phyloP scores from a whole-genome alignment of 1,140 invertebrate genomes.

The Nephotettix cincticeps region DNA sequence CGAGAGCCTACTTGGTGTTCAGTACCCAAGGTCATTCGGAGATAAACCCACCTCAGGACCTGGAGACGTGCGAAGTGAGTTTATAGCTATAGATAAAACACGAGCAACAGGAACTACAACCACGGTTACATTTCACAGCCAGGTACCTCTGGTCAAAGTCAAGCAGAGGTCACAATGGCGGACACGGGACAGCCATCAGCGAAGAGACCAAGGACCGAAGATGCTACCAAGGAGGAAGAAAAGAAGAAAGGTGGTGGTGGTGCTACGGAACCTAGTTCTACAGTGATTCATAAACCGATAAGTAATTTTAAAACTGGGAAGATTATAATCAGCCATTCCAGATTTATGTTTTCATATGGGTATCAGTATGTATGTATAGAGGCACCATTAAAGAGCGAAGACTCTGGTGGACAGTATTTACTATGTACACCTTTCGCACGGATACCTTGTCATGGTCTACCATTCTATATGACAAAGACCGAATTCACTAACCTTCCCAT shows the following conservation, averaged over 20 bases:
- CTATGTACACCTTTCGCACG: neutral
- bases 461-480: neutral
- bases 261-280: neutral
- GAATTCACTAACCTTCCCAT: conserved; percentile 6
- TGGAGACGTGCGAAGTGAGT: neutral
- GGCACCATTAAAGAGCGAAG: neutral
- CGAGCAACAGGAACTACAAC: neutral
- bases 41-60: neutral
- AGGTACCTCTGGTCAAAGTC: no score
- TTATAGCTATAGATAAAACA: neutral
- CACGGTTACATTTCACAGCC: no score
- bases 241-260: no score
- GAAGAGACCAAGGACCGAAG: neutral
- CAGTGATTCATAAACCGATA: neutral
- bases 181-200: neutral
- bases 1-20: neutral
- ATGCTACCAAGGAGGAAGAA: no score
- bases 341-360: neutral
- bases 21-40: neutral
- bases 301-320: neutral
- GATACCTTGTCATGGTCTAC: neutral
- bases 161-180: no score
- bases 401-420: neutral
- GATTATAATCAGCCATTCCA: neutral
- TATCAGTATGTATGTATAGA: neutral